Base-by-base conservation (phyloP, 2,888 invertebrate genomes). In the Ectropis crepuscularia region DNA sequence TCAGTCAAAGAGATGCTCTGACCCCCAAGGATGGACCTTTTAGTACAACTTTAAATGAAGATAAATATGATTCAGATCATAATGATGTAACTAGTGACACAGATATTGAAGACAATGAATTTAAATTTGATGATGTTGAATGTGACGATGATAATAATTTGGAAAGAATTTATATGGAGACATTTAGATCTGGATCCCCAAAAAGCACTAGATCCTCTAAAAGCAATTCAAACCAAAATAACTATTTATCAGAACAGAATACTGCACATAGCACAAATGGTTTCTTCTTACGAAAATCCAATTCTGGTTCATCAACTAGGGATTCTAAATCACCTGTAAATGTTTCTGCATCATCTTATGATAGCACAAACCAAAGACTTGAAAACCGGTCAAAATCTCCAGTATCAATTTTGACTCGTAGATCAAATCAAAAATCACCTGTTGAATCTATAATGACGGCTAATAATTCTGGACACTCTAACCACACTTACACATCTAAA, bases 1-100 rank as follows among this genome's bases (percentile, higher is more conserved):
- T 93, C 69, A 92, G 91, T 72, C 88, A 91, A 80, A 86, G 89
- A 79, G 90, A 91, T 76, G 80, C 81, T 28, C 49, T 81, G 11
- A 92, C 90, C 74, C 84, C 89, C 58, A 80, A 79, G 63, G 85
- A 87, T 9, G 76, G 73, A 65, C 41, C 41, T 7, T n/a, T 16
- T n/a, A 78, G 82, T 53, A 76, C 74, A 45, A 66, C 74, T 11
- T 37, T 76, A 7, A 74, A 78, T 71, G 55, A 75, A 42, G 80
- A 82, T 49, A 68, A 57, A 43, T 58, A 71, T 12, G 69, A 73
- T 57, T 77, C 74, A 42, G 77, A 82, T 64, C 67, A 76, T 66
- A 73, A 77, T 48, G 57, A 72, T 50, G 49, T 63, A 6, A 61
- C 57, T 49, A 48, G 59, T 45, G 68, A 74, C 4, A 71, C 75